These are phyloP conservation scores for Epinotia ramella DNA, from an alignment of 2,888 invertebrate genomes.

Conservation along the genomic window DNA sequence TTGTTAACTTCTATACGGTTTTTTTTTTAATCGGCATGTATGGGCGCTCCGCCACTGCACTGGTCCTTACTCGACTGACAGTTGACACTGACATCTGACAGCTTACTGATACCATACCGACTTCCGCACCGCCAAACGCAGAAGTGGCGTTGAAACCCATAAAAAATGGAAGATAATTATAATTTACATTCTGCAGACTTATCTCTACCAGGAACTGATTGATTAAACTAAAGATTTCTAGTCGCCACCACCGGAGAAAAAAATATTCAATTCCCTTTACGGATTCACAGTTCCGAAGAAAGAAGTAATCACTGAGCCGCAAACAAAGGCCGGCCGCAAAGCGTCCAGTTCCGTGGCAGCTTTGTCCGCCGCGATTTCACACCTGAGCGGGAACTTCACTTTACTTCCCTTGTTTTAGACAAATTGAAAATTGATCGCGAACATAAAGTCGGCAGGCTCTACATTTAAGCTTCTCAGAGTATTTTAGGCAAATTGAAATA, in stretches of 20 bases:
- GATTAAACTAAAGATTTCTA: not conserved
- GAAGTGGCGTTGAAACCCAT: too few species aligned
- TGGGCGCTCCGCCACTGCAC: too few species aligned
- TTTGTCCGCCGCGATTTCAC: slow-evolving; percentile 26
- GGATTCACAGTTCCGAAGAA: not conserved
- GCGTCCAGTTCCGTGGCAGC: not conserved
- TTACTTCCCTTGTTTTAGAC: slow-evolving; percentile 2
- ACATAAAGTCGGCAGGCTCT: not conserved
- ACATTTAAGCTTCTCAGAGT: not conserved
- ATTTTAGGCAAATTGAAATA: not conserved
- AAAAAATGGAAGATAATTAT: not conserved
- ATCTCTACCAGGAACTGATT: not conserved
- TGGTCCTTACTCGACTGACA: too few species aligned
- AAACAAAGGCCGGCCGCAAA: slow-evolving; percentile 16
- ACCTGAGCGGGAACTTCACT: slow-evolving; percentile 32
- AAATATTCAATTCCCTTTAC: not conserved
- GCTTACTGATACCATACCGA: too few species aligned
- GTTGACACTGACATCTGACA: too few species aligned
- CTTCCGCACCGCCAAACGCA: too few species aligned
- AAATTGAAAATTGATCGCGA: slow-evolving; percentile 5
- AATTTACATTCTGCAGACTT: not conserved
- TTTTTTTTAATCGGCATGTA: too few species aligned
- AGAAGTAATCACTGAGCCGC: slow-evolving; percentile 20
- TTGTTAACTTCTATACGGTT: too few species aligned
- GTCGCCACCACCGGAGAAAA: too few species aligned